Conservation (phyloP, 2,888 invertebrate species). For the Dryobotodes eremita region DNA sequence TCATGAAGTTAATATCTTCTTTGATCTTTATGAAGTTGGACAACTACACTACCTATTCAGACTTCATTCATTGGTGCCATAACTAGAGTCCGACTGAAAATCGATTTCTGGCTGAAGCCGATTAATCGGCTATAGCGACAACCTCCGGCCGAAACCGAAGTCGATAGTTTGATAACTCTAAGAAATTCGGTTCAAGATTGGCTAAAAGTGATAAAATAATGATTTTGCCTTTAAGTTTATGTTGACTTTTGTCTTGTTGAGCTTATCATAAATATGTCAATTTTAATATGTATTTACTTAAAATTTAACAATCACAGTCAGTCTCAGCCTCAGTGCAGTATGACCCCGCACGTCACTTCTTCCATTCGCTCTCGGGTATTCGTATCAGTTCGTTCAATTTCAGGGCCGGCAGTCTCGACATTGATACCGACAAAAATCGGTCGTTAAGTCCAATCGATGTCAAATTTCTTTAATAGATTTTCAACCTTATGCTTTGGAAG, state of each 20-base stretch:
- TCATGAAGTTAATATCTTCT: constrained; percentile 25
- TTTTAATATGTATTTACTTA: too few species aligned
- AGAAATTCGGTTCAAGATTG: not conserved
- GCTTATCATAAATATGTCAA: not conserved
- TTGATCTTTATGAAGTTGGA: constrained; percentile 19
- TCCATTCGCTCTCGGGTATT: not conserved
- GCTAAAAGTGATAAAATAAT: not conserved
- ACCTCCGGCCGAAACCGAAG: not conserved
- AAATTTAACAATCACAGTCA: too few species aligned
- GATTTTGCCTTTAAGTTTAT: too few species aligned
- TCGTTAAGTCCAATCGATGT: too few species aligned
- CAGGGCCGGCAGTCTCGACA: too few species aligned
- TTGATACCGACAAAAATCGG: too few species aligned
- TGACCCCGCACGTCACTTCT: not conserved
- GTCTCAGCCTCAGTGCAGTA: not conserved
- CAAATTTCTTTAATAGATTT: too few species aligned
- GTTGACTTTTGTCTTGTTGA: not conserved
- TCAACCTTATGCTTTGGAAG: too few species aligned
- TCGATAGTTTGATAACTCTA: not conserved
- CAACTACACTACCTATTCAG: not conserved
- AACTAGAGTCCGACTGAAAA: not conserved
- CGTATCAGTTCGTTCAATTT: not conserved
- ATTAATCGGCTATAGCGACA: not conserved
- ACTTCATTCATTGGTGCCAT: constrained; percentile 1
- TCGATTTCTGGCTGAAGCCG: not conserved